Evolutionary conservation across 2,797 vertebrate species (phyloP), one percentile per base, ranked within the genome.

Genomic region (Tauraco hartlaubi): DNA sequence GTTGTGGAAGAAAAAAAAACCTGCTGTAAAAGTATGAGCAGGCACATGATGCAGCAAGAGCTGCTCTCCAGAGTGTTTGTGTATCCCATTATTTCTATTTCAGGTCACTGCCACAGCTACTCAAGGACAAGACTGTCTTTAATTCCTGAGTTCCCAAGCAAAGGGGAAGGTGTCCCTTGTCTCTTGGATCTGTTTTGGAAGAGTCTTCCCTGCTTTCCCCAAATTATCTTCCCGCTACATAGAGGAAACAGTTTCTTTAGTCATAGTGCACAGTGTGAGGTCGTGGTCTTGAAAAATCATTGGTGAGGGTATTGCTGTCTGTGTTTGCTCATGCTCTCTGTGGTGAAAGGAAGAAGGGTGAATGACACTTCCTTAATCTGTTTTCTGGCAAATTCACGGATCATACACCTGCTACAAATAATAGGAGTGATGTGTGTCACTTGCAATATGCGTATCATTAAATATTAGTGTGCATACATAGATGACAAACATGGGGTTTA

Each of bases 81-180:
- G 73, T 90, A 95, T 92, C 90, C 94, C 58, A 19, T 88, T 88
- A 93, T 55, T 95, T 92, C 90, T 95, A 78, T 95, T 96, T 94
- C 90, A 95, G 90, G 95, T 95, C 93, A 82, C 83, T 86, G 88
- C 52, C 90, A 93, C 85, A 92, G 83, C 95, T 85, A 37, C 77
- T 92, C 94, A 96, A 97, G 95, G 96, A 93, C 94, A 79, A 80
- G 7, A 20, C 67, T 0, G 2, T n/a, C 80, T 46, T 71, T 46
- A 84, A 88, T 89, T 89, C 79, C 80, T 0, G 2, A 62, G 31
- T 41, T 92, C 66, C 73, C 73, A 52, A 63, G 62, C 74, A 62
- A 51, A 69, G 58, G 39, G 55, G 62, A 4, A 72, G 73, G 68
- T 59, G 16, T 29, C 41, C 21, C 2, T 68, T 62, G 22, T 9